These are phyloP conservation scores for Hippoglossus hippoglossus DNA, from an alignment of 2,797 vertebrate genomes.

Conservation along the genomic window DNA sequence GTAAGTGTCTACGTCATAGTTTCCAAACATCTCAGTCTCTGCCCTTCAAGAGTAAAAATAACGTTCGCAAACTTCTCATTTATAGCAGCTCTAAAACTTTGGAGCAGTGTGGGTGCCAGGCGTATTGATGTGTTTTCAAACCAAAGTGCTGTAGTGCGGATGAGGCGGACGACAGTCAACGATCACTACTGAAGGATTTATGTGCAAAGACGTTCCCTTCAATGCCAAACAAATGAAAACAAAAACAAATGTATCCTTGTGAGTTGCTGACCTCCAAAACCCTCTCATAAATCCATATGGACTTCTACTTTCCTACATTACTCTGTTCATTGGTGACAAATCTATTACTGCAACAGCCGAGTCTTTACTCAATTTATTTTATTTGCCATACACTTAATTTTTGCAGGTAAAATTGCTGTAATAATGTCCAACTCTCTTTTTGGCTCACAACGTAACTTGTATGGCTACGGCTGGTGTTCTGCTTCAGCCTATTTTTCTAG, in stretches of 20 bases:
- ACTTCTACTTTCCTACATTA: conserved; percentile 31
- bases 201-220: conserved; percentile 45
- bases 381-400: conserved; percentile 66
- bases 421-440: conserved; percentile 55
- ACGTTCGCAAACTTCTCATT: no score
- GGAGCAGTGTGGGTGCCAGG: no score
- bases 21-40: conserved; percentile 61
- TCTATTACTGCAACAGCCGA: conserved; percentile 53
- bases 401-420: conserved; percentile 52
- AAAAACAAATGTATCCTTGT: conserved; percentile 46
- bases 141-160: no score
- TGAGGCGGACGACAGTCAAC: no score
- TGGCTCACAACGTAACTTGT: conserved; percentile 64
- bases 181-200: conserved; percentile 59
- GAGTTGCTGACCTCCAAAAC: conserved; percentile 36
- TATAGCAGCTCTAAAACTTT: no score
- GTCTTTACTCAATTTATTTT: conserved; percentile 68
- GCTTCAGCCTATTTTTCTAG: conserved; percentile 46
- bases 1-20: not conserved
- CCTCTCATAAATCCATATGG: conserved; percentile 56
- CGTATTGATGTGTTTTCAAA: no score
- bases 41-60: no score
- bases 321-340: conserved; percentile 46
- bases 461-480: conserved; percentile 44
- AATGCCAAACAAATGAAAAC: conserved; percentile 51